Percentiles rank a stretch among this genome's conserved stretches.
These are phyloP conservation scores for Helobdella robusta DNA, from an alignment of 2,888 invertebrate species.

Conservation along the genomic window DNA sequence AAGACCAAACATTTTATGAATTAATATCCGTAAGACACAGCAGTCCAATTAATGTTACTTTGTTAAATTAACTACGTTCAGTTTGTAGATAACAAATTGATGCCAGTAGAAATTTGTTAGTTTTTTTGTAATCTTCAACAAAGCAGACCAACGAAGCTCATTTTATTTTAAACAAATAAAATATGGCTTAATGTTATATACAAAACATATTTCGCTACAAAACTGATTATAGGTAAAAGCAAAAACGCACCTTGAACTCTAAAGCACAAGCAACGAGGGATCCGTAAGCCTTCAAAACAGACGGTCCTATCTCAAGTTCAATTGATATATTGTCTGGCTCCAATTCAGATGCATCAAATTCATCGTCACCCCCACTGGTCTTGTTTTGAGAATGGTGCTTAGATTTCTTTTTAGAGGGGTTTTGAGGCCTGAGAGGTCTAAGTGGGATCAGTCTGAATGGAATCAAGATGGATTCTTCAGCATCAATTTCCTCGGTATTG, in stretches of 20 bases:
- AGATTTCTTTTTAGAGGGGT: conserved; percentile 4
- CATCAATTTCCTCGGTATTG: conserved; percentile 1
- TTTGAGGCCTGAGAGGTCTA: conserved; percentile 31
- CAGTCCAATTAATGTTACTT: no score
- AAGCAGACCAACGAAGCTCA: no score
- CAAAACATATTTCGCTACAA: no score
- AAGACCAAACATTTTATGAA: no score
- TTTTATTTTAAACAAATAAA: no score
- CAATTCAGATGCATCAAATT: conserved; percentile 76
- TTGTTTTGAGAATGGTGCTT: neutral
- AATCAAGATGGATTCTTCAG: conserved; percentile 75
- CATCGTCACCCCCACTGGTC: conserved; percentile 40
- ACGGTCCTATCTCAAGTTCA: conserved; percentile 87
- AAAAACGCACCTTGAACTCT: conserved; percentile 30
- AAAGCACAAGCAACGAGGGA: conserved; percentile 59
- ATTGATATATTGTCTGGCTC: conserved; percentile 79
- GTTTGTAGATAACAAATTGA: no score
- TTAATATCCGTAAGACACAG: no score
- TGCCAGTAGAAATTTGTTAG: no score
- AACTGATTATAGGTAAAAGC: no score
- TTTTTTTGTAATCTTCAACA: no score
- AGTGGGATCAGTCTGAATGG: conserved; percentile 66
- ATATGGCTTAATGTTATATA: no score
- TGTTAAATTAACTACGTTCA: no score
- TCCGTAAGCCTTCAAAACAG: conserved; percentile 80